These are phyloP conservation scores for Mirounga angustirostris DNA, from an alignment of 2,113 vertebrate genomes.

Conservation along the genomic window DNA sequence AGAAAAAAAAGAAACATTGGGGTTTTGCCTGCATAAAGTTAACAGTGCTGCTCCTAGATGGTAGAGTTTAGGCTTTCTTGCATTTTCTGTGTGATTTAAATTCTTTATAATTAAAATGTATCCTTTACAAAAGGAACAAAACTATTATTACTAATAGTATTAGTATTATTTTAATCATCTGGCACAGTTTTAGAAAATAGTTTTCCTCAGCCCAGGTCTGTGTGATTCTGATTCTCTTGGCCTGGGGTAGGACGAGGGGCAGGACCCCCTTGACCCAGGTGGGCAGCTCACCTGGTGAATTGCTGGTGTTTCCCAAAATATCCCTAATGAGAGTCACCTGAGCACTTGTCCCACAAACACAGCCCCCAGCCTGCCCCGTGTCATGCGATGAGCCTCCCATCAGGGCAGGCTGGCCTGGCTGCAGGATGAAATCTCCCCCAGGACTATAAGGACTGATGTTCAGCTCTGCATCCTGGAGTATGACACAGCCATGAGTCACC, in stretches of 20 bases:
- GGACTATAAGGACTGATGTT: not conserved
- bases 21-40: not conserved
- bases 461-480: not conserved
- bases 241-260: too few relatives aligned
- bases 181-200: not conserved
- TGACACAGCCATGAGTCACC: not conserved
- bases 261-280: rapidly evolving
- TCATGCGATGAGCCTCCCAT: not conserved
- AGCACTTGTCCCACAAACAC: not conserved
- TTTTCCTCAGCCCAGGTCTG: not conserved
- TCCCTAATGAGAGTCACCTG: not conserved
- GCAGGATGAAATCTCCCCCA: not conserved
- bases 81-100: not conserved
- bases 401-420: not conserved
- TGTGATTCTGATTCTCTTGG: not conserved
- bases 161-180: not conserved
- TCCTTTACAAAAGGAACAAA: not conserved
- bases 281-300: too few relatives aligned
- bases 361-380: too few relatives aligned
- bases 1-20: not conserved
- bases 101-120: not conserved
- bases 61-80: not conserved
- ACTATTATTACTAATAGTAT: not conserved
- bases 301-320: not conserved
- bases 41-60: not conserved